Conservation (phyloP, 2,797 vertebrate genomes). For the Platyrinchus mystaceus region DNA sequence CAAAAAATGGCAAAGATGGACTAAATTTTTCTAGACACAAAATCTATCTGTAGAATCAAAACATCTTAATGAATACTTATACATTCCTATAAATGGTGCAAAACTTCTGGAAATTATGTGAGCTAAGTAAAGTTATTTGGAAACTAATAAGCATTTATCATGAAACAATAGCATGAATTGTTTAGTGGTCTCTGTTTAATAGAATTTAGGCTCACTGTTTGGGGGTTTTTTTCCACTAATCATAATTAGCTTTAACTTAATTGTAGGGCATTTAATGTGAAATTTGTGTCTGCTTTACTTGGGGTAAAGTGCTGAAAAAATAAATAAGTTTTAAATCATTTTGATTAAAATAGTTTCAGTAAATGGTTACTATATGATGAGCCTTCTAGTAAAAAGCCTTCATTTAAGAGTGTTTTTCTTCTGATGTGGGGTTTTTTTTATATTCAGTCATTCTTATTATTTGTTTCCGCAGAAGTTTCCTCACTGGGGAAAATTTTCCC, state of each 20-base stretch:
- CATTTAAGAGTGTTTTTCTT: background rate
- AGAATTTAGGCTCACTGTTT: background rate
- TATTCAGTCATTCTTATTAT: background rate
- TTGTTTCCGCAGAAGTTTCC: background rate
- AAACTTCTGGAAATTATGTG: background rate
- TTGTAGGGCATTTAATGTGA: background rate
- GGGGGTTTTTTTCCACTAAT: background rate
- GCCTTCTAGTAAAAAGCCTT: background rate
- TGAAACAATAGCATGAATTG: background rate
- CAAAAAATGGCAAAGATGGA: background rate
- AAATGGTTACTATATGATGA: background rate
- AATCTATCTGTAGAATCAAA: background rate
- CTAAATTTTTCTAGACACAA: background rate
- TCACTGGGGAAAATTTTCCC: background rate
- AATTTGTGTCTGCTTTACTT: background rate
- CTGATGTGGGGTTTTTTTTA: background rate
- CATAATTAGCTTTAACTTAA: background rate
- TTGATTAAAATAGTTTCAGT: background rate
- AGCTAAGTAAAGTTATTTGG: background rate
- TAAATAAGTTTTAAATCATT: background rate
- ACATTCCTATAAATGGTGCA: accelerated
- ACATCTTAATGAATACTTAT: background rate
- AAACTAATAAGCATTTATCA: background rate
- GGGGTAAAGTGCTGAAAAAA: background rate
- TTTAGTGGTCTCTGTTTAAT: background rate